phyloP scores from a whole-genome alignment of 1,140 invertebrate genomes.

The Matsumurasca onukii region DNA sequence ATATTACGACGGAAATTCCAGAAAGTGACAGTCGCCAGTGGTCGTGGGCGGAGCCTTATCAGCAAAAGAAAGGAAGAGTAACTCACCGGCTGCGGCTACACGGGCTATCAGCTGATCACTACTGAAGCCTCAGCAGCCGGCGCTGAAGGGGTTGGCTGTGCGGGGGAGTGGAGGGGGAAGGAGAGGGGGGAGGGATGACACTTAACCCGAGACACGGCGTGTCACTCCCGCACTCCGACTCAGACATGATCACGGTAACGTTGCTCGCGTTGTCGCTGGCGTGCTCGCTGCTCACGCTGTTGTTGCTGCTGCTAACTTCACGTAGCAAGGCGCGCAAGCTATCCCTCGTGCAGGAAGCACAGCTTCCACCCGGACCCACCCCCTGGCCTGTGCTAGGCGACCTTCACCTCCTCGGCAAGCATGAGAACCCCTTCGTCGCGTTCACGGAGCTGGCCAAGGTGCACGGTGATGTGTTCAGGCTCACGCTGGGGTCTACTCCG shows the following conservation, averaged over 20 bases:
- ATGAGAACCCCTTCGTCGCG: constrained; percentile 66
- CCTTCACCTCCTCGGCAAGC: constrained; percentile 63
- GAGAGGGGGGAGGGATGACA: constrained; percentile 35
- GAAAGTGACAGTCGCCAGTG: too few relatives aligned
- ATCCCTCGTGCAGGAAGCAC: too few relatives aligned
- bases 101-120: too few relatives aligned
- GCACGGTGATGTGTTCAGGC: constrained; percentile 74
- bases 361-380: constrained; percentile 57
- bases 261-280: neutral
- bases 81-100: too few relatives aligned
- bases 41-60: too few relatives aligned
- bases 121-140: too few relatives aligned
- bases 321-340: neutral
- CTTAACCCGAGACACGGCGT: neutral
- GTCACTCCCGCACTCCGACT: neutral
- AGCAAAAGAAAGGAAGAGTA: too few relatives aligned
- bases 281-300: neutral
- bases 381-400: constrained; percentile 71
- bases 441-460: constrained; percentile 66
- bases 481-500: constrained; percentile 66
- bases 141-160: too few relatives aligned
- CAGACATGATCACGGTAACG: neutral
- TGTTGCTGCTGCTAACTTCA: neutral
- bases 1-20: too few relatives aligned
- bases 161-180: constrained; percentile 40